phyloP scores from a whole-genome alignment of 2,888 invertebrate species.

The Melipona bicolor region DNA sequence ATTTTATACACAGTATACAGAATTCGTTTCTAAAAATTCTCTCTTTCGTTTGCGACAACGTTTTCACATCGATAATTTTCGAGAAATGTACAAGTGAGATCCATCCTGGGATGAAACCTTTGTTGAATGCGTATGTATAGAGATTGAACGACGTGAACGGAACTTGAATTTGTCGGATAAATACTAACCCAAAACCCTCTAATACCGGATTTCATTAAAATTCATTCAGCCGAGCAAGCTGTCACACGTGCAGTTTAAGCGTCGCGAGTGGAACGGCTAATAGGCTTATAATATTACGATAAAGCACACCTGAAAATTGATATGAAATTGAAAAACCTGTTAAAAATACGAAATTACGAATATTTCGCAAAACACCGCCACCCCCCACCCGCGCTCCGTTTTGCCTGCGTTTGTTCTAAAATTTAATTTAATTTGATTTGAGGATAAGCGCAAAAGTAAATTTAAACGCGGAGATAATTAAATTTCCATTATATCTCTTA shows the following conservation, averaged over 20 bases:
- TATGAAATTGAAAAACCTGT: conserved; percentile 15
- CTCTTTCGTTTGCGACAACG: no score
- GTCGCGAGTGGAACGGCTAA: conserved; percentile 47
- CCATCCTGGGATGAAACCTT: conserved; percentile 37
- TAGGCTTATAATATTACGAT: conserved; percentile 62
- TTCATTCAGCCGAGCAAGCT: conserved; percentile 69
- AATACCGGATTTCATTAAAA: conserved; percentile 72
- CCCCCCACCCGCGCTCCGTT: no score
- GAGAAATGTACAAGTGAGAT: background rate
- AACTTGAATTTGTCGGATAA: conserved; percentile 67
- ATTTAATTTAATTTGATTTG: background rate
- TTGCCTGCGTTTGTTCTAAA: background rate
- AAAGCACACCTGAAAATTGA: conserved; percentile 43
- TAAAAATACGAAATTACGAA: conserved; percentile 13
- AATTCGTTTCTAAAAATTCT: no score
- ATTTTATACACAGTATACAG: no score
- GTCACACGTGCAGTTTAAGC: conserved; percentile 58
- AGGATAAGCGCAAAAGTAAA: background rate
- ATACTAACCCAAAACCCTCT: conserved; percentile 59
- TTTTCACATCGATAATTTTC: background rate
- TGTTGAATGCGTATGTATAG: conserved; percentile 55
- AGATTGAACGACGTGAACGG: conserved; percentile 66
- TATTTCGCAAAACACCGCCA: no score
- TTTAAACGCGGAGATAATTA: background rate
- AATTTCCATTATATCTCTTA: background rate